Conservation (phyloP, 1,140 invertebrate species). For the Heliconius himera region DNA sequence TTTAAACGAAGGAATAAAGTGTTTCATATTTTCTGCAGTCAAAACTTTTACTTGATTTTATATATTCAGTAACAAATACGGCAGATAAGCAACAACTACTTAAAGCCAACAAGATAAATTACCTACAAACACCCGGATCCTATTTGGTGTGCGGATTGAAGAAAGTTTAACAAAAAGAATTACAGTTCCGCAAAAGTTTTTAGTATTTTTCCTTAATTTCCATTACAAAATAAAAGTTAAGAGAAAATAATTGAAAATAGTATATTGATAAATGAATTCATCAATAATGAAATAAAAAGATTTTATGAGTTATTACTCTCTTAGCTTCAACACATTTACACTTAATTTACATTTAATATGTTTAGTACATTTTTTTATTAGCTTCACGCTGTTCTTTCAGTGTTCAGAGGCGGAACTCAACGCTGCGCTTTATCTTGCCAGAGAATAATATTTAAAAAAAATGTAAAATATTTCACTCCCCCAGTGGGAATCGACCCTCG, state of each 20-base stretch:
- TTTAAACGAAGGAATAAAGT: too few species aligned
- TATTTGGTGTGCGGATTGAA: conserved; percentile 33
- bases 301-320: too few species aligned
- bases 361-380: too few species aligned
- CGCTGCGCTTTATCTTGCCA: too few species aligned
- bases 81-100: conserved; percentile 30
- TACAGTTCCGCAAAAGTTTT: conserved; percentile 17
- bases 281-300: background rate
- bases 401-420: too few species aligned
- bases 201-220: background rate
- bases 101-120: conserved; percentile 38
- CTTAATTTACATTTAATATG: too few species aligned
- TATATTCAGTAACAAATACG: conserved; percentile 10
- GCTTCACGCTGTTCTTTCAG: too few species aligned
- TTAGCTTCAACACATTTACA: too few species aligned
- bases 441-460: too few species aligned
- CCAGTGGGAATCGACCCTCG: too few species aligned
- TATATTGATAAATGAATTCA: background rate
- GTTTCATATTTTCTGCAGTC: background rate
- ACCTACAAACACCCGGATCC: conserved; percentile 31
- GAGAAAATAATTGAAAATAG: background rate
- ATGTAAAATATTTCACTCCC: too few species aligned
- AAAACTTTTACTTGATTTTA: background rate
- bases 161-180: conserved; percentile 33
- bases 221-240: background rate